phyloP scores from a whole-genome alignment of 1,140 invertebrate genomes.

The Philotrypesis tridentata region DNA sequence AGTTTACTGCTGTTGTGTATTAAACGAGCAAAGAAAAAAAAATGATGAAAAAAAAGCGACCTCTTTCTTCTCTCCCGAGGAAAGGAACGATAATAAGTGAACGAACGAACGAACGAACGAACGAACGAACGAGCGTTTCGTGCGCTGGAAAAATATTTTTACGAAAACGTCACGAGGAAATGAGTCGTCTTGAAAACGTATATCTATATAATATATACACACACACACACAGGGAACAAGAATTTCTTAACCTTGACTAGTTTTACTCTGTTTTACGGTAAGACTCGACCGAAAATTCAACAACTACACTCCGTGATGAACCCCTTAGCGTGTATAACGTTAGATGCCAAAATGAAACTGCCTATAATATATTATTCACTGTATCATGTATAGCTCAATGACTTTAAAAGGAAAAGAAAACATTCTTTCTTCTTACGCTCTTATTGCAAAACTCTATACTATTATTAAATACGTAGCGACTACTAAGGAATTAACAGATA shows the following conservation, averaged over 20 bases:
- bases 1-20: neutral
- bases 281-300: neutral
- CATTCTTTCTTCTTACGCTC: neutral
- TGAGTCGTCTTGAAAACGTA: neutral
- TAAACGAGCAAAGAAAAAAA: neutral
- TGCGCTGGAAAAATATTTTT: slow-evolving; percentile 27
- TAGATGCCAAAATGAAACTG: slow-evolving; percentile 40
- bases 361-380: neutral
- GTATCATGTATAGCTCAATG: neutral
- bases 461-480: too few species aligned
- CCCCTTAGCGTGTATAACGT: slow-evolving; percentile 11
- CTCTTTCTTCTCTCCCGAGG: too few species aligned
- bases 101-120: too few species aligned
- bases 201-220: too few species aligned
- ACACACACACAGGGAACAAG: neutral
- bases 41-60: neutral
- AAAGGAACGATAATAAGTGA: too few species aligned
- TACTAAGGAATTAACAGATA: too few species aligned
- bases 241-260: slow-evolving; percentile 8
- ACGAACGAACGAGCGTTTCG: too few species aligned
- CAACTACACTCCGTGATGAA: neutral
- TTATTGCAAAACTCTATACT: neutral
- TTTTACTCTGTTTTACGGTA: neutral
- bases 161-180: neutral
- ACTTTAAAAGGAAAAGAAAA: neutral